Percentiles rank a stretch among this genome's conserved stretches.
phyloP scores from a whole-genome alignment of 2,797 vertebrate species.

The Sternarchorhynchus goeldii region DNA sequence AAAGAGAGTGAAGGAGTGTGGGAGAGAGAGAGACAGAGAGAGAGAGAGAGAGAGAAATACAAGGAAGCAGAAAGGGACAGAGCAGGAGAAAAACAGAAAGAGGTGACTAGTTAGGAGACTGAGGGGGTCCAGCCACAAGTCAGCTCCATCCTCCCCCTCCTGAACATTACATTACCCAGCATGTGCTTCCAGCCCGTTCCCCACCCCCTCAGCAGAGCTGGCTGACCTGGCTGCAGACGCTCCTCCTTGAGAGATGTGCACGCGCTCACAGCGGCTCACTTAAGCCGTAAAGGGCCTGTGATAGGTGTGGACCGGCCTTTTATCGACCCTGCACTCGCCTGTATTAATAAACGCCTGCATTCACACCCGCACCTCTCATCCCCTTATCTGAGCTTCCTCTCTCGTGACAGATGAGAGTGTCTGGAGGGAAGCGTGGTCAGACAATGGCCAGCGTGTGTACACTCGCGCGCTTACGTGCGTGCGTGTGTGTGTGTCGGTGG shows the following conservation, averaged over 20 bases:
- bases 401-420: conserved; percentile 57
- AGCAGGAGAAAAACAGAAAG: conserved; percentile 1
- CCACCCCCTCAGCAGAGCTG: conserved; percentile 23
- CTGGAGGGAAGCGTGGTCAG: conserved; percentile 53
- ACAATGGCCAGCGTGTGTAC: conserved; percentile 50
- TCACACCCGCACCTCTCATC: conserved; percentile 52
- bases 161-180: conserved; percentile 28
- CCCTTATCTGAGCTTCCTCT: conserved; percentile 55
- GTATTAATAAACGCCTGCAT: conserved; percentile 56
- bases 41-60: not conserved
- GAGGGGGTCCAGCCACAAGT: conserved; percentile 35
- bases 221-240: conserved; percentile 38
- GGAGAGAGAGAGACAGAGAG: not conserved
- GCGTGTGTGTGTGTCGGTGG: conserved; percentile 40
- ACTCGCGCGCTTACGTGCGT: conserved; percentile 38
- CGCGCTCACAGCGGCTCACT: conserved; percentile 48
- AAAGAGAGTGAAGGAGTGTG: conserved; percentile 15
- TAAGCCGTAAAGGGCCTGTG: conserved; percentile 54
- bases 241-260: conserved; percentile 50
- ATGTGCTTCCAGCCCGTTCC: not conserved
- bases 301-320: conserved; percentile 56
- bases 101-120: not conserved
- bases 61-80: conserved; percentile 4
- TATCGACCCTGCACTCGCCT: conserved; percentile 55
- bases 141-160: conserved; percentile 29